Percentiles rank a stretch among this genome's conserved stretches.
These are phyloP conservation scores for Timema podura DNA, from an alignment of 2,888 invertebrate species.

Conservation along the genomic window DNA sequence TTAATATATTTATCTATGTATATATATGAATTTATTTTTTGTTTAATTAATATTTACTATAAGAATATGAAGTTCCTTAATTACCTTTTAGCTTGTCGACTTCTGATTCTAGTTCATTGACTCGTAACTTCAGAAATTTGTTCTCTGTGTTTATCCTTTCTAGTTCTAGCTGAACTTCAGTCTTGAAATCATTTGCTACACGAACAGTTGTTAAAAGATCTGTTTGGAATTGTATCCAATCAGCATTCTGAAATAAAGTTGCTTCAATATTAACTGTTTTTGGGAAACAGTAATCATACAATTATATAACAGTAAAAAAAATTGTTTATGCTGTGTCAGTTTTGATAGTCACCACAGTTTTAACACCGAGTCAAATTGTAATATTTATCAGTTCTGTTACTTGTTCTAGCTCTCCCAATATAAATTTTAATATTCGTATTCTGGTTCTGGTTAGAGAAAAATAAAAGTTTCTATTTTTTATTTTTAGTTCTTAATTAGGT, in stretches of 20 bases:
- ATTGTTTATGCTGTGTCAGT: not conserved
- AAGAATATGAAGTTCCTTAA: too few relatives aligned
- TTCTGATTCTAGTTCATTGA: slow-evolving; percentile 71
- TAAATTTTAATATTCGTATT: too few relatives aligned
- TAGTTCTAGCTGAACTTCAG: slow-evolving; percentile 83
- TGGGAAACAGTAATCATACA: too few relatives aligned
- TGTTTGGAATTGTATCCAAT: slow-evolving; percentile 93
- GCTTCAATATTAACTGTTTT: not conserved
- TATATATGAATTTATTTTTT: too few relatives aligned
- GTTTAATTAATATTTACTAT: too few relatives aligned
- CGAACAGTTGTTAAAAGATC: slow-evolving; percentile 89
- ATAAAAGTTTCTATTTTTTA: too few relatives aligned
- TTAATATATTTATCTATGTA: too few relatives aligned
- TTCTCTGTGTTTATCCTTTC: slow-evolving; percentile 80
- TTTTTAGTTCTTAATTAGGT: too few relatives aligned
- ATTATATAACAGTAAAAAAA: not conserved
- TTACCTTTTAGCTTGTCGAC: slow-evolving; percentile 74
- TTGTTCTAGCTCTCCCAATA: not conserved
- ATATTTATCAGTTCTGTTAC: not conserved
- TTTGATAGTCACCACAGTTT: too few relatives aligned
- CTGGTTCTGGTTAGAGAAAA: too few relatives aligned
- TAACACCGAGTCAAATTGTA: not conserved
- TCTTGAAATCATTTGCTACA: slow-evolving; percentile 94
- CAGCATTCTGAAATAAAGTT: slow-evolving; percentile 57
- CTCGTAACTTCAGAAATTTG: slow-evolving; percentile 70